Percentiles rank a stretch among this genome's conserved stretches.
phyloP scores from a whole-genome alignment of 2,113 vertebrate genomes.

The Amblyopsis rosae region DNA sequence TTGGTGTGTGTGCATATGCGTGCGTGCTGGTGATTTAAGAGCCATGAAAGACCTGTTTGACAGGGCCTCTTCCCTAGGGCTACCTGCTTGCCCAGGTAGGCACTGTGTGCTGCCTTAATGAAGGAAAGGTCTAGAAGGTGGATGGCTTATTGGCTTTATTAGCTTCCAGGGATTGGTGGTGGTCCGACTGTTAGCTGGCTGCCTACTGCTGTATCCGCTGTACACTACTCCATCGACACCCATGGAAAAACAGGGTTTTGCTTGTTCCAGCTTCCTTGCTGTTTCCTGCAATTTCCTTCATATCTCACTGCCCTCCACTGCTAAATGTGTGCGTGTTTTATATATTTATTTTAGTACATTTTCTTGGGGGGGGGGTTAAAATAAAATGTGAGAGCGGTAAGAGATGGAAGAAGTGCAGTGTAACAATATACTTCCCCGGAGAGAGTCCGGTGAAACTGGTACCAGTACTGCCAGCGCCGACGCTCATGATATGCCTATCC shows the following conservation, averaged over 20 bases:
- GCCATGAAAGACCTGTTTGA: constrained; percentile 5
- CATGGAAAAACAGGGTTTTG: constrained; percentile 46
- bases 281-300: too few species aligned
- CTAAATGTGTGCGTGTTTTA: constrained; percentile 8
- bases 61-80: constrained; percentile 11
- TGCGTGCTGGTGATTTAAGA: constrained; percentile 1
- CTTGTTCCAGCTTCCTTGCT: too few species aligned
- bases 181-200: constrained; percentile 21
- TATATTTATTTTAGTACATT: constrained; percentile 12
- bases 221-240: constrained; percentile 9
- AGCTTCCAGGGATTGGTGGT: not conserved
- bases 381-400: constrained; percentile 58
- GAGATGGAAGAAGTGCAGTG: constrained; percentile 57
- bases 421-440: constrained; percentile 62
- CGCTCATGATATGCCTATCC: constrained; percentile 18
- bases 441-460: not conserved
- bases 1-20: not conserved
- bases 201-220: constrained; percentile 24
- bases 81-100: constrained; percentile 18
- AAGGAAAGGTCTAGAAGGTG: not conserved
- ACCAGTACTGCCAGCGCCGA: constrained; percentile 10
- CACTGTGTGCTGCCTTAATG: constrained; percentile 6
- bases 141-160: constrained; percentile 20
- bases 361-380: constrained; percentile 19
- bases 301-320: not conserved